Evolutionary conservation across 2,797 vertebrate genomes (phyloP), one percentile per base, ranked within the genome.

Genomic region (Morus bassanus): DNA sequence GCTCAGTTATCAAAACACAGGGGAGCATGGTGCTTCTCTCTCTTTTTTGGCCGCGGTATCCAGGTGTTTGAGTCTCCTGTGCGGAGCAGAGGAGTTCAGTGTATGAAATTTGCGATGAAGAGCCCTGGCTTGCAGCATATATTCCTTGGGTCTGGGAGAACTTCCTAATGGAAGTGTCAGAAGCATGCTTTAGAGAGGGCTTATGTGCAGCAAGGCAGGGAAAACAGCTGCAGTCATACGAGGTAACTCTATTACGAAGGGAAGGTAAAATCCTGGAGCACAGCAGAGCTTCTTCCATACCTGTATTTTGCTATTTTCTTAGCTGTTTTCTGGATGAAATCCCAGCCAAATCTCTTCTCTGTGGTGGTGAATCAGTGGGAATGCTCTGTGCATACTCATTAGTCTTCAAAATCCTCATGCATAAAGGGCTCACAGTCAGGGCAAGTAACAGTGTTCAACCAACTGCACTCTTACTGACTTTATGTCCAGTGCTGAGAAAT

Each of bases 331-430:
- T 94, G 81, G 57, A 57, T 73, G n/a, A 92, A 91, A 79, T 92
- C 75, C 64, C 84, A 88, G 74, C 17, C 92, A 88, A 37, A 68
- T 87, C 63, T 85, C 60, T 85, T 46, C 72, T 93, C 84, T 68
- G 64, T 95, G 81, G 41, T 77, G 57, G 60, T 92, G 94, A 89
- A 92, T 94, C 72, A 82, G 59, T 85, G 90, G 43, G 45, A 89
- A 89, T 87, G 88, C 92, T 89, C 75, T 85, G 60, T 96, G 92
- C 81, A 74, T 96, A 88, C 81, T 93, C 77, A 88, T 93, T 94
- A 95, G 79, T 18, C 70, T 88, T 93, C 51, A 81, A 63, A 93
- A 91, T 77, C 64, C 78, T 91, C 57, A 22, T 91, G 85, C 85
- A 95, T 93, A 94, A 95, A 65, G 33, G 63, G 8, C 94, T 93